phyloP scores from a whole-genome alignment of 2,888 invertebrate genomes.

The Leptopilina myrica region DNA sequence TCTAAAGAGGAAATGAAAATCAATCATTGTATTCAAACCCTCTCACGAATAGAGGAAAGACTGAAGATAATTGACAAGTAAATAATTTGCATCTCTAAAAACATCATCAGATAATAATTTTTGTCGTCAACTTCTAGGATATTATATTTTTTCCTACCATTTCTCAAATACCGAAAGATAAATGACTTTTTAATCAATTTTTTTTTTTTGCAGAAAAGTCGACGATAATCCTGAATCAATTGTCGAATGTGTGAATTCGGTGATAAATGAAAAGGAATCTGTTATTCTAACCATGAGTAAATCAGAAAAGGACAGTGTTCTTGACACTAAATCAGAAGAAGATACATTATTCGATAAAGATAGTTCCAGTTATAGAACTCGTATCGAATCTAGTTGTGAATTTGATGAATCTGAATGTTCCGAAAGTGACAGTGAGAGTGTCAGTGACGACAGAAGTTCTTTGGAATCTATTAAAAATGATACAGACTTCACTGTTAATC shows the following conservation, averaged over 20 bases:
- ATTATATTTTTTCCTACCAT: no score
- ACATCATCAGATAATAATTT: no score
- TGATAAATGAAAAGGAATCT: background rate
- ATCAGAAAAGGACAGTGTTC: background rate
- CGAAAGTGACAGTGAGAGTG: constrained; percentile 25
- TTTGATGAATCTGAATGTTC: constrained; percentile 51
- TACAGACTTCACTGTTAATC: constrained; percentile 78
- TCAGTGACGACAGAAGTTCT: constrained; percentile 42
- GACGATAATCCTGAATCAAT: constrained; percentile 34
- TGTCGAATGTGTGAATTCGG: constrained; percentile 3
- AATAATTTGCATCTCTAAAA: background rate
- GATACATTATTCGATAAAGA: constrained; percentile 28
- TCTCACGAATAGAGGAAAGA: constrained; percentile 76
- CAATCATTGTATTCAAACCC: constrained; percentile 73
- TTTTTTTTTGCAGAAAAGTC: constrained; percentile 10
- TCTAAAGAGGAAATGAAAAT: constrained; percentile 76
- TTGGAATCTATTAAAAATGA: constrained; percentile 41
- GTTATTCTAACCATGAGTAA: background rate
- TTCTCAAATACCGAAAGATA: no score
- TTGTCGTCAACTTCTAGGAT: no score
- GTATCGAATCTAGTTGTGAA: constrained; percentile 39
- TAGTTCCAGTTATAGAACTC: constrained; percentile 1
- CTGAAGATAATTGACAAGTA: constrained; percentile 77
- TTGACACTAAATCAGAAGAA: constrained; percentile 24
- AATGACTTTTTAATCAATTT: background rate